A percentile compares a stretch with the other conserved stretches of the same genome.
phyloP scores from a whole-genome alignment of 2,113 vertebrate genomes.

The Nanorana parkeri region DNA sequence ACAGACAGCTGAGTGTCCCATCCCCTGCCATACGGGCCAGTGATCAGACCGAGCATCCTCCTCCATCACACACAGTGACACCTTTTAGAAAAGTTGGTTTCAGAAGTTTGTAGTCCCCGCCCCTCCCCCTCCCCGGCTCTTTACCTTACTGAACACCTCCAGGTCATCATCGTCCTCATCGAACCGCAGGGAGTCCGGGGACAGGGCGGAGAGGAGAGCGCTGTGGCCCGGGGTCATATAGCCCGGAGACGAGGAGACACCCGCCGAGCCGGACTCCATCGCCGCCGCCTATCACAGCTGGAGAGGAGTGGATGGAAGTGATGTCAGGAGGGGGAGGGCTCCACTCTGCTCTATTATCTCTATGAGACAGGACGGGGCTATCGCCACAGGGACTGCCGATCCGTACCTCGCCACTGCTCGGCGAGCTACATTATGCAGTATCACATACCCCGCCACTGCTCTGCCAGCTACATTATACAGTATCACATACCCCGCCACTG shows the following conservation, averaged over 20 bases:
- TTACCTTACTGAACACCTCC: slow-evolving; percentile 80
- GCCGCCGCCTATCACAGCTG: slow-evolving; percentile 13
- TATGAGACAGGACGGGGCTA: too few relatives aligned
- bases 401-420: too few relatives aligned
- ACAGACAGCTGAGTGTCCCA: too few relatives aligned
- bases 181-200: slow-evolving; percentile 65
- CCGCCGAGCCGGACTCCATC: not conserved
- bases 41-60: too few relatives aligned
- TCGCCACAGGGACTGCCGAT: too few relatives aligned
- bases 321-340: not conserved
- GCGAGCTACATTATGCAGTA: too few relatives aligned
- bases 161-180: slow-evolving; percentile 78
- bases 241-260: slow-evolving; percentile 18
- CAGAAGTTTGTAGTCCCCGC: not conserved
- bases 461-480: too few relatives aligned
- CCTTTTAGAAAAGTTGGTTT: not conserved
- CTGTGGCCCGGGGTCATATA: slow-evolving; percentile 22
- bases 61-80: not conserved
- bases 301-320: not conserved
- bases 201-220: slow-evolving; percentile 34
- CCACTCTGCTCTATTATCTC: too few relatives aligned
- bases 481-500: too few relatives aligned
- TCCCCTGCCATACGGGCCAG: too few relatives aligned
- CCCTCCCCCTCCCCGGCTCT: not conserved
- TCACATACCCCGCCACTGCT: too few relatives aligned